Conservation (phyloP, 2,888 invertebrate genomes). For the Tineola bisselliella region DNA sequence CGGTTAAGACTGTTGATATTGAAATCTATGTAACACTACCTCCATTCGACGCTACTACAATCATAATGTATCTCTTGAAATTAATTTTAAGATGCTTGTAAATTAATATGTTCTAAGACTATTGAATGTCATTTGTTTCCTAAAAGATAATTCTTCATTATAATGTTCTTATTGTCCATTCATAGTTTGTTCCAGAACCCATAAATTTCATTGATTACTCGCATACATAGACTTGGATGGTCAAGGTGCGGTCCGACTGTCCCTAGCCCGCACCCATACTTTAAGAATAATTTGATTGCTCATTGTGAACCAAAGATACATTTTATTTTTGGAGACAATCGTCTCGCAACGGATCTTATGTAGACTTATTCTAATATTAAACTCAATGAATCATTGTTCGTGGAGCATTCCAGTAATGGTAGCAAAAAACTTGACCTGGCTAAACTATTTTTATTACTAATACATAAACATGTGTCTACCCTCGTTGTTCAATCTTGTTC, state of each 20-base stretch:
- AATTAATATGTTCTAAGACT: too few species aligned
- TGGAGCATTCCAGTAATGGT: not conserved
- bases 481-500: too few species aligned
- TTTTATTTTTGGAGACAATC: constrained; percentile 55
- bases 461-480: too few species aligned
- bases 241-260: constrained; percentile 21
- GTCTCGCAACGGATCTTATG: not conserved
- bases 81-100: too few species aligned
- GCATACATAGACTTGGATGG: constrained; percentile 15
- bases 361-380: not conserved
- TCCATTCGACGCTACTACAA: not conserved
- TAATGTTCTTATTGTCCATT: constrained; percentile 1
- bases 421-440: not conserved
- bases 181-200: not conserved
- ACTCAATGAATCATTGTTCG: not conserved
- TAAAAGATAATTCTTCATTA: not conserved
- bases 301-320: constrained; percentile 53
- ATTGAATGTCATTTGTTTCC: not conserved
- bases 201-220: not conserved
- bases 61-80: too few species aligned
- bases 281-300: constrained; percentile 60
- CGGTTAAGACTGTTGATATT: constrained; percentile 67
- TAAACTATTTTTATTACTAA: not conserved
- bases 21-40: constrained; percentile 63
- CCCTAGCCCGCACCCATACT: constrained; percentile 25